Base-by-base conservation (phyloP, 2,113 vertebrate genomes). In the Marmota monax region DNA sequence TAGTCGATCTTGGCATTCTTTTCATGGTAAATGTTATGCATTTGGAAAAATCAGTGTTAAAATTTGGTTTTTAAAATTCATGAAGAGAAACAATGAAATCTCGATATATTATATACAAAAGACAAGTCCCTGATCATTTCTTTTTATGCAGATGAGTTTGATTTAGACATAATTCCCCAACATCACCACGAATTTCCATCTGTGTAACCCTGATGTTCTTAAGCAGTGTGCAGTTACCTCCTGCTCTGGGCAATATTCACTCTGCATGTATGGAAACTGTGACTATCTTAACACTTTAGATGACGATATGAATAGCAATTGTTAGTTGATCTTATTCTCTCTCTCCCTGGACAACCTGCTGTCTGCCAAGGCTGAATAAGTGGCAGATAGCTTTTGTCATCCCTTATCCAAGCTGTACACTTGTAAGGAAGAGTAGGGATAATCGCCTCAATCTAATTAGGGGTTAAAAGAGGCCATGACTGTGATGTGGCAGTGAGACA, bases 401-500 rank as follows among this genome's bases (percentile, higher is more conserved):
- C 99, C 97, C 99, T 99, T 99, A 99, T 99, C 99, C 99, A 84
- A 98, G 98, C 99, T 99, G 99, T 99, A 99, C 99, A 99, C 99
- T 99, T 99, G 99, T 99, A 99, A 99, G 99, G 99, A 99, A 99
- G 99, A 99, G 99, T 99, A 96, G 99, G 99, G 99, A 99, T 99
- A 99, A 99, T 99, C 99, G 98, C 99, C 99, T 99, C 99, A 99
- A 99, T 99, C 99, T 99, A 99, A 99, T 99, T 99, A 99, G 98
- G 99, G 99, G 99, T 99, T 99, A 99, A 99, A 99, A 99, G 99
- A 99, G 99, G 99, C 99, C 99, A 99, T 99, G 99, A 99, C 99
- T 99, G 99, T 99, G 99, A 98, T 99, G 99, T 99, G 99, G 99
- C 99, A 99, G 98, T 96, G 98, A 99, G 99, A 99, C 99, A 99